Base-by-base conservation (phyloP, 2,888 invertebrate genomes). In the Lypha dubia region DNA sequence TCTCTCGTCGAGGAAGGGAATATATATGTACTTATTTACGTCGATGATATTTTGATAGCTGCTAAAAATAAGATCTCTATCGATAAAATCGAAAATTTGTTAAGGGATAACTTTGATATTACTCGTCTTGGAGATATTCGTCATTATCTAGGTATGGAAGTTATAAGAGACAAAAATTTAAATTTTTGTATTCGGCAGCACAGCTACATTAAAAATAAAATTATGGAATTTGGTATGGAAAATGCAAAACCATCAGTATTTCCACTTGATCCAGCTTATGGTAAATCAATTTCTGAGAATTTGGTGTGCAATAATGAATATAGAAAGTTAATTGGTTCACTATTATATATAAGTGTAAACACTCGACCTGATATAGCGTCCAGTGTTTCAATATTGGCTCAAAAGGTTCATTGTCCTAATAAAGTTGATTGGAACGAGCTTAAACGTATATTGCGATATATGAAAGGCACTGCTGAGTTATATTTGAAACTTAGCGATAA, bases 401-500 rank as follows among this genome's bases (percentile, higher is more conserved):
- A 49, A 46, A 49, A 65, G 28, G 32, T 46, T 44, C 22, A 44
- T 28, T 44, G 3, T 22, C 28, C 63, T 5, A 63, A 46, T 63
- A 24, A 63, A 63, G 44, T 41, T n/a, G 44, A 44, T 44, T 44
- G 44, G 62, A 24, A 22, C n/a, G 44, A 63, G 44, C 22, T 63
- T 22, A 63, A 65, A 28, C 3, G 24, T 22, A 38, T 41, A 7
- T 62, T 62, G 7, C 62, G 41, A 15, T 62, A 41, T 62, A 7
- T 62, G 15, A 32, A 58, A 58, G 32, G 17, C 8, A 58, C 9
- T 24, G 28, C 63, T 17, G 22, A 65, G n/a, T 28, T 46, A 5
- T 58, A 35, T 35, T 58, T 35, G 9, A 58, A 35, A 58, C 58
- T 58, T n/a, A 35, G 32, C 15, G 17, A 17, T 2, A 35, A 58